phyloP scores from a whole-genome alignment of 2,888 invertebrate species.

The Balanococcus diminutus region DNA sequence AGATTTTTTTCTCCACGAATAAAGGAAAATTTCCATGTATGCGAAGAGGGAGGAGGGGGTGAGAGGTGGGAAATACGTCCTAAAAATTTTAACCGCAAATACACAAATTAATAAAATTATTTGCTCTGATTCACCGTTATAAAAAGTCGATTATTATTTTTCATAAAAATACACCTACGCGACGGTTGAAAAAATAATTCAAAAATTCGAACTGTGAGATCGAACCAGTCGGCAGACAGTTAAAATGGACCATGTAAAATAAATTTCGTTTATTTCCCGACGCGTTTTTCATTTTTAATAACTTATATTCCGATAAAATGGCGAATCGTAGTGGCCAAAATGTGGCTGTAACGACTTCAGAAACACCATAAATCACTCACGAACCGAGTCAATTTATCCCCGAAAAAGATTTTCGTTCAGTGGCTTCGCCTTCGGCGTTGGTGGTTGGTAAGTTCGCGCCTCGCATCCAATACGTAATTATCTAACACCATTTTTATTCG shows the following conservation, averaged over 20 bases:
- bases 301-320: not conserved
- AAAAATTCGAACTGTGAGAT: too few relatives aligned
- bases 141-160: too few relatives aligned
- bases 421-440: not conserved
- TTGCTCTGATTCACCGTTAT: too few relatives aligned
- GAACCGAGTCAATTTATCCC: not conserved
- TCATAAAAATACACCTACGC: too few relatives aligned
- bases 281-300: slow-evolving; percentile 5
- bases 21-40: too few relatives aligned
- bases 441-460: not conserved
- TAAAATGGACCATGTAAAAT: not conserved
- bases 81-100: too few relatives aligned
- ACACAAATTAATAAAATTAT: too few relatives aligned
- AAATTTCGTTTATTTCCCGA: not conserved
- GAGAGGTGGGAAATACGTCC: too few relatives aligned
- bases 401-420: not conserved
- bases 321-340: not conserved
- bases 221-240: too few relatives aligned
- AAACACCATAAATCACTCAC: not conserved
- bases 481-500: slow-evolving; percentile 14
- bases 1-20: too few relatives aligned
- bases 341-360: not conserved
- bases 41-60: too few relatives aligned
- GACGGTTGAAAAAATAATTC: too few relatives aligned
- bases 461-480: slow-evolving; percentile 9